Conservation (phyloP, 2,797 vertebrate genomes). For the Xenopus petersii region DNA sequence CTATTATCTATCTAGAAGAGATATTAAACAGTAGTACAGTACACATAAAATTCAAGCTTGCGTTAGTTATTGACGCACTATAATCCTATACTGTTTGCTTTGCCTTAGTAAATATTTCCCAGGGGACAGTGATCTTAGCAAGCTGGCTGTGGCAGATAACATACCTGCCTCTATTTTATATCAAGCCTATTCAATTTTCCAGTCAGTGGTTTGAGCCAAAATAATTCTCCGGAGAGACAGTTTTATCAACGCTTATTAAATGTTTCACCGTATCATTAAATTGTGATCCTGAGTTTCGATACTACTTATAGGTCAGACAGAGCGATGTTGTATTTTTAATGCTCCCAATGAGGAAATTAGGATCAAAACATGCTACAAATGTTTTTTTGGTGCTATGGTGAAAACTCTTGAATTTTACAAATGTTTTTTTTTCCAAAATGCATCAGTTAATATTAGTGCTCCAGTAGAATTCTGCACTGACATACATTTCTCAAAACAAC, state of each 20-base stretch:
- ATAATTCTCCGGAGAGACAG: constrained; percentile 10
- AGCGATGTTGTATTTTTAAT: too few species aligned
- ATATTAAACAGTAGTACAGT: too few species aligned
- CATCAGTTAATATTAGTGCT: too few species aligned
- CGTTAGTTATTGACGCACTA: not conserved
- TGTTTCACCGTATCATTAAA: constrained; percentile 5
- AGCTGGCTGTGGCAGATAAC: constrained; percentile 31
- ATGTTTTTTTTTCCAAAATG: too few species aligned
- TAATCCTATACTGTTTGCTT: not conserved
- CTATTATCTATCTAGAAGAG: too few species aligned
- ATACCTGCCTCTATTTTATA: constrained; percentile 5
- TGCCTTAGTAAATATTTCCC: constrained; percentile 6
- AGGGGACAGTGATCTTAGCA: constrained; percentile 4
- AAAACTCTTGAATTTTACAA: too few species aligned
- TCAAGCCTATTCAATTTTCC: constrained; percentile 24
- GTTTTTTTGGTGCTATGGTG: too few species aligned
- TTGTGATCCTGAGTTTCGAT: constrained; percentile 5
- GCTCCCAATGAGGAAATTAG: too few species aligned
- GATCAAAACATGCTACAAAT: too few species aligned
- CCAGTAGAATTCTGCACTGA: too few species aligned
- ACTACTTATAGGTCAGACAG: not conserved
- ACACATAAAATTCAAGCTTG: not conserved
- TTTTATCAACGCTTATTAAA: constrained; percentile 15
- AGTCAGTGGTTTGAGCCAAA: constrained; percentile 19
- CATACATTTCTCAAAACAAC: too few species aligned